Base-by-base conservation (phyloP, 2,797 vertebrate species). In the Chaenodraco wilsoni region DNA sequence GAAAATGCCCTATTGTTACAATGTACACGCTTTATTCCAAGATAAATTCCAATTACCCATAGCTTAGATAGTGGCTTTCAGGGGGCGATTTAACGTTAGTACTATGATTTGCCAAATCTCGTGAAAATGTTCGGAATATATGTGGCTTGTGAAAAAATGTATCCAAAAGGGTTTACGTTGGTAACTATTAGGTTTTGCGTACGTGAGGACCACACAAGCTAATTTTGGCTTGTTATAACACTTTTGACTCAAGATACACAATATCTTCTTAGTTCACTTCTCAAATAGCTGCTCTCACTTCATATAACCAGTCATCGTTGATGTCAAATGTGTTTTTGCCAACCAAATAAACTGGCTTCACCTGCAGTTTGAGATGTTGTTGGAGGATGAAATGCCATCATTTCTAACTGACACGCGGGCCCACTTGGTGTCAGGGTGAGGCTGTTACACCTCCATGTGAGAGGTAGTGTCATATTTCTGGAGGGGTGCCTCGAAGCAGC, bases 381-480 rank as follows among this genome's bases (percentile, higher is more conserved):
- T 52, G 37, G 10, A 61, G 61, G 60, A 79, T 67, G 65, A 78
- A 78, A 81, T 82, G 61, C 52, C 82, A 61, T 54, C 21, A 3
- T 23, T 76, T 56, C 65, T 62, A 74, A 37, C 19, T 59, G 65
- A 71, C 76, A 74, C 50, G 7, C 21, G 52, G 56, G 46, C 67
- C 67, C 48, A 44, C 68, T 77, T 45, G 2, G 72, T 78, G 79
- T 51, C 75, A 62, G 60, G 71, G 67, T n/a, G 65, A 65, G 75
- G 62, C 68, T 69, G 59, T 69, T 67, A 64, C 51, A 41, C 45
- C 23, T 27, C 19, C 14, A 57, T 43, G 49, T 44, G 9, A n/a
- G 75, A 68, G 73, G 72, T 21, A 50, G 61, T 76, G 79, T 82
- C 82, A 82, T 16, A 84, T 81, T 68, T 77, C 83, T 86, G 79